Percentiles rank a stretch among this genome's conserved stretches.
Evolutionary conservation across 2,888 invertebrate genomes (phyloP).

Genomic region (Calliphora vomitoria): DNA sequence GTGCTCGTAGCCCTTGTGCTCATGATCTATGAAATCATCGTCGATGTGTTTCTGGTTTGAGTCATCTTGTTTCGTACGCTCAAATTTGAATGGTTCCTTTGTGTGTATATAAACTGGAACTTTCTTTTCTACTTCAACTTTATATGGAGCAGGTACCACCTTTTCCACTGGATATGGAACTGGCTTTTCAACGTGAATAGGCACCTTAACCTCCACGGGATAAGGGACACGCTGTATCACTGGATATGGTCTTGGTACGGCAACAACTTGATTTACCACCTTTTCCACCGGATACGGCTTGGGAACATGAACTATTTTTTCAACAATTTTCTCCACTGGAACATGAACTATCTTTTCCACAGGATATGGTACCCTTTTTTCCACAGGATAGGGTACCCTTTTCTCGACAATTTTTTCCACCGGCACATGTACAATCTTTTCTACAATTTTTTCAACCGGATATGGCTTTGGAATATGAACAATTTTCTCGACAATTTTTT

Average conservation of each 20-base stretch:
- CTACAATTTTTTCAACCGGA: constrained; percentile 82
- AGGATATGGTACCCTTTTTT: constrained; percentile 84
- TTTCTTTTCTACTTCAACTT: constrained; percentile 83
- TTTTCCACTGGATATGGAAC: constrained; percentile 79
- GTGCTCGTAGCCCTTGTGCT: constrained; percentile 74
- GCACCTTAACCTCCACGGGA: constrained; percentile 79
- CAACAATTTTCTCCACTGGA: constrained; percentile 85
- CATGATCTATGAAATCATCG: constrained; percentile 70
- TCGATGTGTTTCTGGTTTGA: constrained; percentile 70
- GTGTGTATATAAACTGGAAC: constrained; percentile 83
- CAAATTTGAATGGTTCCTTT: constrained; percentile 83
- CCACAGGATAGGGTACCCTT: constrained; percentile 82
- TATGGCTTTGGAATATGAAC: constrained; percentile 85
- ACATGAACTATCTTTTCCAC: constrained; percentile 84
- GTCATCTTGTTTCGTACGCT: constrained; percentile 73
- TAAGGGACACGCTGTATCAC: constrained; percentile 86
- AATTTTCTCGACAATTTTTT: constrained; percentile 79
- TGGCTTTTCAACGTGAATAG: constrained; percentile 83
- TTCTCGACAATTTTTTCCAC: constrained; percentile 77
- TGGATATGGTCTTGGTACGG: constrained; percentile 86
- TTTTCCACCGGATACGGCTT: constrained; percentile 86
- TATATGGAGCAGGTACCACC: constrained; percentile 84
- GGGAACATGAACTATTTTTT: constrained; percentile 86
- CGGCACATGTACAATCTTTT: constrained; percentile 84
- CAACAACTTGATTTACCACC: constrained; percentile 85